These are phyloP conservation scores for Plusia festucae DNA, from an alignment of 2,888 invertebrate species.

Conservation along the genomic window DNA sequence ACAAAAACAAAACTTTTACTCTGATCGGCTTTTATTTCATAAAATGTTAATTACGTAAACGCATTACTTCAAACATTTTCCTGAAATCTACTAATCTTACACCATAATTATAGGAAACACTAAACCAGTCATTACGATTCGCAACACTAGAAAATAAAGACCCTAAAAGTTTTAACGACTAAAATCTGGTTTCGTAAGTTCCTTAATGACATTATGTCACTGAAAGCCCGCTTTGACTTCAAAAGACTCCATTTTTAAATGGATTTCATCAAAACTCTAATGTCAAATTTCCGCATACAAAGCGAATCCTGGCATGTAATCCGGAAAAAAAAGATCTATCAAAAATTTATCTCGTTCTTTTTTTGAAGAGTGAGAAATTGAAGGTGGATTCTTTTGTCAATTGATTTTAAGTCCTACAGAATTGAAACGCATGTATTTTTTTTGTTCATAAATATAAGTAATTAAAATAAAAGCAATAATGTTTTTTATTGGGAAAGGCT, in stretches of 20 bases:
- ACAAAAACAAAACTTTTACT: too few relatives aligned
- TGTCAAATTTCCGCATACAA: constrained; percentile 38
- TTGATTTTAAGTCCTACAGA: too few relatives aligned
- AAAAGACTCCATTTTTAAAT: constrained; percentile 24
- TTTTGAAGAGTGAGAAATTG: not conserved
- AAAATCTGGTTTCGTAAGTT: constrained; percentile 46
- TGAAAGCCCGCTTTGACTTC: constrained; percentile 35
- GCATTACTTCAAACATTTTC: not conserved
- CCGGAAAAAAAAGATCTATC: not conserved
- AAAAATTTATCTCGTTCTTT: not conserved
- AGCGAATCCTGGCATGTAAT: constrained; percentile 12
- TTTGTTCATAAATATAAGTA: too few relatives aligned
- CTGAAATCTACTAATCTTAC: constrained; percentile 9
- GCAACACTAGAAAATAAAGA: constrained; percentile 6
- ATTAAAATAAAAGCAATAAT: too few relatives aligned
- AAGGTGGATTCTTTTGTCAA: too few relatives aligned
- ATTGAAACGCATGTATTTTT: too few relatives aligned
- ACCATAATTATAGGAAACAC: constrained; percentile 32
- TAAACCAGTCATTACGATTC: constrained; percentile 26
- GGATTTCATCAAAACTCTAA: constrained; percentile 29
- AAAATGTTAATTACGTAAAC: too few relatives aligned
- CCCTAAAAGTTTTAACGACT: constrained; percentile 50
- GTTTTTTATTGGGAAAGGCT: too few relatives aligned
- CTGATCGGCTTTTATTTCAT: too few relatives aligned
- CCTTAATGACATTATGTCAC: constrained; percentile 32